Evolutionary conservation across 2,797 vertebrate genomes (phyloP).

Genomic region (Buceros bicornis): DNA sequence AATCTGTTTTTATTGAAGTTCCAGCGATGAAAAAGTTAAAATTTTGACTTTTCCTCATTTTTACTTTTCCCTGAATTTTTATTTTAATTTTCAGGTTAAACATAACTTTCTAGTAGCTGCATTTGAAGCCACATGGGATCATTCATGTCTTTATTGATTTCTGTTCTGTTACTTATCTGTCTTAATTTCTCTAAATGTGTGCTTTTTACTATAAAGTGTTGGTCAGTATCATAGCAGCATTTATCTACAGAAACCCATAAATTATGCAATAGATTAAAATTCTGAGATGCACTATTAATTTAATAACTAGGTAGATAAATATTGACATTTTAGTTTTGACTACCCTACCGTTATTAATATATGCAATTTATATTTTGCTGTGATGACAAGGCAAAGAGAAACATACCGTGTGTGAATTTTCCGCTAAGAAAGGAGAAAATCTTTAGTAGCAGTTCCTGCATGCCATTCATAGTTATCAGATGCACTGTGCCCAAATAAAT

Average conservation of each 20-base stretch:
- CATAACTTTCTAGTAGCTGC: not conserved
- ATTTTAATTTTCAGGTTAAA: not conserved
- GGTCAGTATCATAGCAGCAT: not conserved
- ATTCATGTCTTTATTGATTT: not conserved
- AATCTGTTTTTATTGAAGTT: not conserved
- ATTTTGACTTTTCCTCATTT: not conserved
- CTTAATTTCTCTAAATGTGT: not conserved
- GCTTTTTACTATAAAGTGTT: not conserved
- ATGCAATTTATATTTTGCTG: not conserved
- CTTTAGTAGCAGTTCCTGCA: not conserved
- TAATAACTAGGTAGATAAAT: not conserved
- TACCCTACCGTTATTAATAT: not conserved
- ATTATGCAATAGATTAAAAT: not conserved
- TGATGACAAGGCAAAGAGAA: not conserved
- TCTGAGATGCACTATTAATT: not conserved
- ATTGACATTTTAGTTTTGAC: not conserved
- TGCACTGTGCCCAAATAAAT: not conserved
- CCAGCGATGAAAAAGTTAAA: not conserved
- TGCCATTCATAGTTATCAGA: not conserved
- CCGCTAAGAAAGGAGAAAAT: not conserved
- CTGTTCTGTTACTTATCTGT: not conserved
- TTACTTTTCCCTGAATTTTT: not conserved
- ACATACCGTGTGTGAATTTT: not conserved
- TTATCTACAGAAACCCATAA: not conserved
- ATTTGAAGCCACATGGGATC: not conserved